Conservation (phyloP, 37 sponge, comb jelly and placozoan genomes). For the Ianthella basta region DNA sequence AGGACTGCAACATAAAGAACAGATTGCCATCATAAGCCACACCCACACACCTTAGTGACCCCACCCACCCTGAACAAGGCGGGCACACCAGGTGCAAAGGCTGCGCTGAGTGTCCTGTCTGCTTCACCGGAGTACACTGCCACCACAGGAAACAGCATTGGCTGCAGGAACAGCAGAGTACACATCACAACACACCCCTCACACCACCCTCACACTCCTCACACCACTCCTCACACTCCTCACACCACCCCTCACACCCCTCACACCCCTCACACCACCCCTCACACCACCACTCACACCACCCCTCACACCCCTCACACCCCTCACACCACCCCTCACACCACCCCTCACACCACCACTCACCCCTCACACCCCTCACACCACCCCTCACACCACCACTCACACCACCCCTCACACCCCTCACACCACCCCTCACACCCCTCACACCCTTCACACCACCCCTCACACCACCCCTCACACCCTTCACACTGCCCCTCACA, state of each 20-base stretch:
- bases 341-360: too few relatives aligned
- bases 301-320: too few relatives aligned
- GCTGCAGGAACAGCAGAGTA: constrained; percentile 16
- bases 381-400: background rate
- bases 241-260: too few relatives aligned
- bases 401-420: too few relatives aligned
- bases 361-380: too few relatives aligned
- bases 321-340: too few relatives aligned
- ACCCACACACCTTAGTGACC: background rate
- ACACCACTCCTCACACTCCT: background rate
- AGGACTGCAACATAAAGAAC: constrained; percentile 36
- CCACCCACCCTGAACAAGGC: constrained; percentile 44
- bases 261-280: too few relatives aligned
- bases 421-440: background rate
- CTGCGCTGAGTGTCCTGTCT: constrained; percentile 7
- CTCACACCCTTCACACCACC: too few relatives aligned
- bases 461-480: too few relatives aligned
- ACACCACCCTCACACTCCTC: too few relatives aligned
- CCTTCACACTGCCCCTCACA: too few relatives aligned
- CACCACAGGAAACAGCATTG: constrained; percentile 64
- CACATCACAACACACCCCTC: background rate
- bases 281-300: too few relatives aligned
- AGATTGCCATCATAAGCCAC: background rate
- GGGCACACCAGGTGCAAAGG: constrained; percentile 23
- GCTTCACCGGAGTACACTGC: constrained; percentile 56